These are phyloP conservation scores for Spondyliosoma cantharus DNA, from an alignment of 2,797 vertebrate genomes.

Conservation along the genomic window DNA sequence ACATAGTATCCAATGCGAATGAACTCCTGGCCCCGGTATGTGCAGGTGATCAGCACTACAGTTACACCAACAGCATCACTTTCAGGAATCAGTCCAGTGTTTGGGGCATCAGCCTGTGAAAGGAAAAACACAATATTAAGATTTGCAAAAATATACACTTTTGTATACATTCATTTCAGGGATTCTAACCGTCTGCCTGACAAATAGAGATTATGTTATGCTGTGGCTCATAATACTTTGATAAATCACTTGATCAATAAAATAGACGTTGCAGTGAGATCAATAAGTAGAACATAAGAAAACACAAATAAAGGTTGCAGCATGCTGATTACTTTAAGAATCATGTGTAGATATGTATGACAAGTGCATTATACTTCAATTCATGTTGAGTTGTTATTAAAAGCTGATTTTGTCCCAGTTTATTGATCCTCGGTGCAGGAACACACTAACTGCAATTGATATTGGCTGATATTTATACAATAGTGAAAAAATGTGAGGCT, in stretches of 20 bases:
- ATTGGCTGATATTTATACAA: neutral
- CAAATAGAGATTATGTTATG: neutral
- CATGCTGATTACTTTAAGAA: neutral
- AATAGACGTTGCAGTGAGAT: neutral
- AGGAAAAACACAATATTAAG: constrained; percentile 19
- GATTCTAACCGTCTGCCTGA: neutral
- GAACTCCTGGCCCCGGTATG: constrained; percentile 93
- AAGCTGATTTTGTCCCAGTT: neutral
- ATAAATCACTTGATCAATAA: neutral
- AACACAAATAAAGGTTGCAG: neutral
- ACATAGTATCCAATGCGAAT: constrained; percentile 96
- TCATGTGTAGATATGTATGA: neutral
- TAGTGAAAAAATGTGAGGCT: neutral
- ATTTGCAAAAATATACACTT: neutral
- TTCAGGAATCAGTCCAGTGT: constrained; percentile 91
- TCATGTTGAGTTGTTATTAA: no score
- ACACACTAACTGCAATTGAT: neutral
- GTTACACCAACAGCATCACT: constrained; percentile 94
- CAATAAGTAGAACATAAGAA: neutral
- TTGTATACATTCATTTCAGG: neutral
- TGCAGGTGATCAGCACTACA: constrained; percentile 94
- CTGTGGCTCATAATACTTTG: neutral
- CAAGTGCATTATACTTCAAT: neutral
- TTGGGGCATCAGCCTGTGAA: constrained; percentile 90
- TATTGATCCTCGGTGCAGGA: neutral